A percentile compares a stretch with the other conserved stretches of the same genome.
These are phyloP conservation scores for Gasterosteus nipponicus DNA, from an alignment of 2,113 vertebrate genomes.

Conservation along the genomic window DNA sequence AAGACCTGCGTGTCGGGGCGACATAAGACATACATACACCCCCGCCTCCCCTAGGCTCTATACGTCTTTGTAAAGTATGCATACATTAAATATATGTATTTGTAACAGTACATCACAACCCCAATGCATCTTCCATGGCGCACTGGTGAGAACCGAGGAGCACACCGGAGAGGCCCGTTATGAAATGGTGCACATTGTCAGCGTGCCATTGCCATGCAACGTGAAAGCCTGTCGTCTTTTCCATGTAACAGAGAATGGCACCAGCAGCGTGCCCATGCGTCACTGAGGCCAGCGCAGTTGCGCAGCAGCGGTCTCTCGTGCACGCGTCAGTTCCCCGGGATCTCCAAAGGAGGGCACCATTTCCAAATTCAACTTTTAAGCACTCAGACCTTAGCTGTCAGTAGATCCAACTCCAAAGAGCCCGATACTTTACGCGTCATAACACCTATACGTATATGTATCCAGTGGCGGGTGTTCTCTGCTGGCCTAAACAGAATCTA, in stretches of 20 bases:
- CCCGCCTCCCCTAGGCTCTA: background rate
- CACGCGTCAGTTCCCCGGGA: conserved; percentile 32
- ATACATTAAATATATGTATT: conserved; percentile 3
- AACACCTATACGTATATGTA: too few relatives aligned
- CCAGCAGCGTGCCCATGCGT: conserved; percentile 53
- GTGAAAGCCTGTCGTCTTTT: conserved; percentile 64
- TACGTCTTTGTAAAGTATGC: conserved; percentile 31
- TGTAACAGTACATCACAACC: background rate
- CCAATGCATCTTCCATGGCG: conserved; percentile 16
- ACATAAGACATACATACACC: conserved; percentile 19
- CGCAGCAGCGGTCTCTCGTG: conserved; percentile 34
- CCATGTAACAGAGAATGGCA: conserved; percentile 73
- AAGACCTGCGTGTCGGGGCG: conserved; percentile 12
- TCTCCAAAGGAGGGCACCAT: conserved; percentile 74
- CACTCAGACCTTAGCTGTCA: background rate
- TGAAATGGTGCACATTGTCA: conserved; percentile 54
- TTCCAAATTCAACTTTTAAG: conserved; percentile 29
- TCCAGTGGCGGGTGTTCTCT: too few relatives aligned
- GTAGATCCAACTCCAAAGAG: background rate
- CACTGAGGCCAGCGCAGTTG: conserved; percentile 42
- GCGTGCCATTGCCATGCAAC: conserved; percentile 60
- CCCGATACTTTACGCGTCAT: background rate
- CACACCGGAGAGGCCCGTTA: conserved; percentile 39
- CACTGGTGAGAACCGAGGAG: conserved; percentile 39
- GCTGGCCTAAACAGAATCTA: too few relatives aligned